phyloP scores from a whole-genome alignment of 2,888 invertebrate genomes.

The Himalopsyche japonica region DNA sequence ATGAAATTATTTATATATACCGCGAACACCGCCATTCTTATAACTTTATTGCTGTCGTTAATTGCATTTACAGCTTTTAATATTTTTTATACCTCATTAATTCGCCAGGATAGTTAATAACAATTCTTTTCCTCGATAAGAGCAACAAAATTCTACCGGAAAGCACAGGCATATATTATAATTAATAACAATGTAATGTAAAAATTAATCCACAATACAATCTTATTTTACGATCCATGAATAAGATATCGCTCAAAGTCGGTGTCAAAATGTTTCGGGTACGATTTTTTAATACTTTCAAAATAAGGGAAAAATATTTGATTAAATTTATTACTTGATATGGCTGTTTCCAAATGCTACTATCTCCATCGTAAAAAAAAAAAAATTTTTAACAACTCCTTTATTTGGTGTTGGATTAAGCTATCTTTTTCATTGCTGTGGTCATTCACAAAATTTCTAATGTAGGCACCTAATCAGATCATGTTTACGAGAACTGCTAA shows the following conservation, averaged over 20 bases:
- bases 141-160: slow-evolving; percentile 16
- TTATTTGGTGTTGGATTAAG: neutral
- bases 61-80: too few species aligned
- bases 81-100: too few species aligned
- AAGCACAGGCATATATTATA: slow-evolving; percentile 9
- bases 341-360: neutral
- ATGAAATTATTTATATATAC: too few species aligned
- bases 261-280: neutral
- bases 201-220: slow-evolving; percentile 6
- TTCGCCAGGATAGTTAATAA: neutral
- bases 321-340: neutral
- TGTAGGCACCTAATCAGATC: too few species aligned
- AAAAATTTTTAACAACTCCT: neutral
- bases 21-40: too few species aligned
- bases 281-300: neutral
- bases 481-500: too few species aligned
- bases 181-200: slow-evolving; percentile 28
- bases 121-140: slow-evolving; percentile 5
- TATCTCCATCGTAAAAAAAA: neutral
- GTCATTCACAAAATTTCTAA: too few species aligned
- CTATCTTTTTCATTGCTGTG: neutral
- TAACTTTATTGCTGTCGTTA: too few species aligned
- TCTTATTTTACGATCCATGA: slow-evolving; percentile 20
- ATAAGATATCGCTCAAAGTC: slow-evolving; percentile 3
- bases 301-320: neutral